phyloP scores from a whole-genome alignment of 2,797 vertebrate genomes.

The Poeciliopsis paucimaculata region DNA sequence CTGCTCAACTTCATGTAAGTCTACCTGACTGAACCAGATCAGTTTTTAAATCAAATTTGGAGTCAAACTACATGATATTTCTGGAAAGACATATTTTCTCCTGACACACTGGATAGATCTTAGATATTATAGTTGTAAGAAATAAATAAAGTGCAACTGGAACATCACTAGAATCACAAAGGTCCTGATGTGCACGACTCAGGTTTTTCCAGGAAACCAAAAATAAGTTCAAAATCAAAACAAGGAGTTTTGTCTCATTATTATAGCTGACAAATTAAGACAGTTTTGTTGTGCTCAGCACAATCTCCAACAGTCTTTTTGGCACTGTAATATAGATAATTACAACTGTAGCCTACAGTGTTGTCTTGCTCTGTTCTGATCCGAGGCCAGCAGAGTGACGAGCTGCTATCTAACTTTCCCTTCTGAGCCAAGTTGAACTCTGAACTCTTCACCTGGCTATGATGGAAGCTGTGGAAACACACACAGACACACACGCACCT shows the following conservation, averaged over 20 bases:
- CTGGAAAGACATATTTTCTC: not conserved
- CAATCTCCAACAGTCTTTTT: too few relatives aligned
- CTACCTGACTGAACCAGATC: not conserved
- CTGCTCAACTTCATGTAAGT: not conserved
- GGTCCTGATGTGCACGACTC: not conserved
- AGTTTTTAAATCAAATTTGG: not conserved
- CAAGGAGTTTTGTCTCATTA: too few relatives aligned
- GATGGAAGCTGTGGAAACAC: conserved; percentile 34
- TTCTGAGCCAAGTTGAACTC: conserved; percentile 56
- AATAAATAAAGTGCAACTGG: not conserved
- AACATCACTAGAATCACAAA: conserved; percentile 5
- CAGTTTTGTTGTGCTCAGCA: too few relatives aligned
- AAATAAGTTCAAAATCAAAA: not conserved
- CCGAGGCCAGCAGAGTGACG: conserved; percentile 16
- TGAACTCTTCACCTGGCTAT: conserved; percentile 74
- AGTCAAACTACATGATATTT: not conserved
- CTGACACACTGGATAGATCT: not conserved
- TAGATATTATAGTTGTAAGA: not conserved
- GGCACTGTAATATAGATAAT: too few relatives aligned
- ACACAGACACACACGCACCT: conserved; percentile 50
- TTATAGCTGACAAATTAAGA: too few relatives aligned
- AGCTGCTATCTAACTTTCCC: conserved; percentile 70
- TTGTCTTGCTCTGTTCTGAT: conserved; percentile 29
- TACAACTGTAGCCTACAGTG: too few relatives aligned
- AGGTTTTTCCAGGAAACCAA: not conserved